Conservation (phyloP, 1,140 invertebrate genomes). For the Wasmannia auropunctata region DNA sequence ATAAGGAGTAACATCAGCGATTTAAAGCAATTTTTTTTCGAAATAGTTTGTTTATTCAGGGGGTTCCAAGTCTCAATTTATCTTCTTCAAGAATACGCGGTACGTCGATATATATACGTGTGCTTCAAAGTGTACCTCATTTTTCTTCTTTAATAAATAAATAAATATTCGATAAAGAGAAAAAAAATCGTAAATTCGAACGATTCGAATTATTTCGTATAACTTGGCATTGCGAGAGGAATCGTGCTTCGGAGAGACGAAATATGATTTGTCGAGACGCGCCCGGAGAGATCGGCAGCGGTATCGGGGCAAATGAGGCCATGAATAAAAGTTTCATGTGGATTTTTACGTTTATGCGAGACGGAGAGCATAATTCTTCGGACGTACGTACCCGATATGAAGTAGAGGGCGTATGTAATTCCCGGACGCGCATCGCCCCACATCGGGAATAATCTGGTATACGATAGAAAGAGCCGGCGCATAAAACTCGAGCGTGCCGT, state of each 20-base stretch:
- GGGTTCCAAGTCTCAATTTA: not conserved
- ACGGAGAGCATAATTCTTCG: slow-evolving; percentile 41
- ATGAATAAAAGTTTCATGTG: slow-evolving; percentile 42
- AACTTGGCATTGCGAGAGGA: not conserved
- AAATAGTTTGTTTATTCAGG: not conserved
- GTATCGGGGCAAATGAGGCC: slow-evolving; percentile 15
- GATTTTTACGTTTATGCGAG: slow-evolving; percentile 47
- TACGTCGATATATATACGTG: not conserved
- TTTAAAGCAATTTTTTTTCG: not conserved
- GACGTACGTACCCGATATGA: slow-evolving; percentile 22
- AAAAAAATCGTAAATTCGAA: not conserved
- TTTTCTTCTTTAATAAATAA: not conserved
- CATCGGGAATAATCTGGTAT: slow-evolving; percentile 44
- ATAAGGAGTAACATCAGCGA: not conserved
- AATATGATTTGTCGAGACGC: slow-evolving; percentile 26
- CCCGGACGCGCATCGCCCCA: slow-evolving; percentile 12
- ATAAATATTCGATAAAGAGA: not conserved
- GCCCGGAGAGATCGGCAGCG: not conserved
- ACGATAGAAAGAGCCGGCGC: slow-evolving; percentile 4
- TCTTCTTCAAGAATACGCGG: not conserved
- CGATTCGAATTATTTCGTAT: not conserved
- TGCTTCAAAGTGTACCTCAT: not conserved
- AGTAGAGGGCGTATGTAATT: slow-evolving; percentile 19
- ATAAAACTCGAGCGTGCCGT: slow-evolving; percentile 31
- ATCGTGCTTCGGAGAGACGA: not conserved